phyloP scores from a whole-genome alignment of 2,797 vertebrate genomes.

The Syndactyla subalaris region DNA sequence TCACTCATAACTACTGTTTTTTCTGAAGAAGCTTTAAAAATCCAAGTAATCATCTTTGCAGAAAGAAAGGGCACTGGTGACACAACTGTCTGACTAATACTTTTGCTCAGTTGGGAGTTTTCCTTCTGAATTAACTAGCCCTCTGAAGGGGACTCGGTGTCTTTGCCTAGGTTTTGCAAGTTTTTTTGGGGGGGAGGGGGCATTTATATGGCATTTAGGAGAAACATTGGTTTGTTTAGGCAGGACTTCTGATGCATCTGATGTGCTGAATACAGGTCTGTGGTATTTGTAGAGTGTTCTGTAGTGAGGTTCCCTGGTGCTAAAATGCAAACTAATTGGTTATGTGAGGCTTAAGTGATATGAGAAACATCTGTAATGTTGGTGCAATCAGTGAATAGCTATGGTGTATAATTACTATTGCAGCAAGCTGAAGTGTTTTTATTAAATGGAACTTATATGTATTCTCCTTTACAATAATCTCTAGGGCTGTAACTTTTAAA shows the following conservation, averaged over 20 bases:
- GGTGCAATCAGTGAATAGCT: not conserved
- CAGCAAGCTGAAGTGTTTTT: not conserved
- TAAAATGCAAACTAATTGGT: not conserved
- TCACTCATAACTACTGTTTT: not conserved
- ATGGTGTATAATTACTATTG: not conserved
- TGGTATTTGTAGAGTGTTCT: not conserved
- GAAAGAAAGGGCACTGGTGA: not conserved
- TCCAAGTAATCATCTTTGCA: not conserved
- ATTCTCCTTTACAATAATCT: not conserved
- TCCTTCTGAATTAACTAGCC: not conserved
- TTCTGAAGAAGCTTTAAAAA: constrained; percentile 10
- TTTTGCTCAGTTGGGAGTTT: not conserved
- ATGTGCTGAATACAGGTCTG: not conserved
- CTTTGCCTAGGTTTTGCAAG: not conserved
- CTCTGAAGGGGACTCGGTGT: not conserved
- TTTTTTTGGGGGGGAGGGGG: rapidly evolving
- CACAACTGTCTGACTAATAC: not conserved
- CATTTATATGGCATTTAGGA: not conserved
- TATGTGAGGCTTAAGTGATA: not conserved
- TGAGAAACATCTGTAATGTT: not conserved
- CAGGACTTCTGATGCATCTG: not conserved
- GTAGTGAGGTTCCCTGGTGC: not conserved
- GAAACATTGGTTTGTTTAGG: not conserved
- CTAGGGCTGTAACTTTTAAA: not conserved
- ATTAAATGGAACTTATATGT: not conserved